Conservation (phyloP, 30 jellyfish, hydroid and myxozoan species). For the Aurelia aurita region DNA sequence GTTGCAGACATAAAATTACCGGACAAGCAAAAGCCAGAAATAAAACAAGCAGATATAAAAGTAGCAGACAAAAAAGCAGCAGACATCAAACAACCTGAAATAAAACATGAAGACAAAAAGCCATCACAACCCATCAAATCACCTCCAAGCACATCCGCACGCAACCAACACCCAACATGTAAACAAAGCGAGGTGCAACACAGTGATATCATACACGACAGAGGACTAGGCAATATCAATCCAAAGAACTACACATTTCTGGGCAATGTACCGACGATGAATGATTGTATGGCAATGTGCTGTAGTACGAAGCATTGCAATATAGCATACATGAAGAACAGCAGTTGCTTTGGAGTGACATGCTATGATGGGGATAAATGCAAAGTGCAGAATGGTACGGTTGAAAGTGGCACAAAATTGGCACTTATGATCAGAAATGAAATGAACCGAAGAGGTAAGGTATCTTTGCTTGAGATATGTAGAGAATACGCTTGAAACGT, state of each 20-base stretch:
- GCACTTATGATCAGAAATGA: conserved; percentile 93
- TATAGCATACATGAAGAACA: conserved; percentile 93
- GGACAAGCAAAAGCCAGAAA: too few relatives aligned
- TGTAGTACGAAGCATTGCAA: conserved; percentile 90
- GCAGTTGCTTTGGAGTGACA: conserved; percentile 93
- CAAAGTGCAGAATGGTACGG: conserved; percentile 76
- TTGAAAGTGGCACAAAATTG: conserved; percentile 84
- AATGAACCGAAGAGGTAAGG: conserved; percentile 89
- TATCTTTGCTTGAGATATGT: too few relatives aligned
- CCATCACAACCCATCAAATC: conserved; percentile 27
- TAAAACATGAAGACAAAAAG: background rate
- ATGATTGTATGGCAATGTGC: conserved; percentile 98
- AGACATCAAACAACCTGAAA: too few relatives aligned
- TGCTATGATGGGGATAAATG: conserved; percentile 89
- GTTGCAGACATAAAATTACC: too few relatives aligned
- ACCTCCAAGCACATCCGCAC: conserved; percentile 62
- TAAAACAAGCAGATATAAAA: too few relatives aligned
- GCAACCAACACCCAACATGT: conserved; percentile 91
- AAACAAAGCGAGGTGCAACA: conserved; percentile 84
- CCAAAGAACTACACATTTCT: conserved; percentile 92
- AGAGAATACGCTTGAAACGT: too few relatives aligned
- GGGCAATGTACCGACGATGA: conserved; percentile 96
- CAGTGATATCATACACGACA: conserved; percentile 85
- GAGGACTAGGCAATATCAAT: conserved; percentile 74
- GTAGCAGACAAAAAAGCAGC: too few relatives aligned